Base-by-base conservation (phyloP, 2,113 vertebrate species). In the Planiliza haematocheilus region DNA sequence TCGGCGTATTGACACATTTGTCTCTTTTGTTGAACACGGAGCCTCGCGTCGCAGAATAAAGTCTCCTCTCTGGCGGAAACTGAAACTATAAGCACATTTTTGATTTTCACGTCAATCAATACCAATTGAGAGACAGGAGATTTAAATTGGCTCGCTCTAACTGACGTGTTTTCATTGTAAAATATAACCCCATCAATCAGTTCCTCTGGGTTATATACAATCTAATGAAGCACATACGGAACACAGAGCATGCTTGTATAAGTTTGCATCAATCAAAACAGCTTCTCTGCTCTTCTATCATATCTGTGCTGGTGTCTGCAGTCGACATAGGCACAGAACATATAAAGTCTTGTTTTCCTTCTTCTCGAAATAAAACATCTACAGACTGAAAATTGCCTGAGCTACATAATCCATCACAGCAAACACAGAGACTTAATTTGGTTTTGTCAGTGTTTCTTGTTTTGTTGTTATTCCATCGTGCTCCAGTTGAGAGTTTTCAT, bases 341-440 rank as follows among this genome's bases (percentile, higher is more conserved):
- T 9, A 70, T 72, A 49, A 68, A 46, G 4, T 64, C 17, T 46
- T 71, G 56, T 81, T 80, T 82, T 70, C 13, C 14, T 24, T 72
- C 49, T 48, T 51, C 12, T 12, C 13, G 38, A 20, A n/a, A 56
- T 57, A 48, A 83, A 83, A 80, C 59, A 73, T 80, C 58, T 81
- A 50, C 56, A 52, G 68, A 56, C 17, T 38, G 74, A 80, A 86
- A 87, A 86, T 77, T 81, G 81, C 78, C 68, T 38, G 20, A 70
- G 61, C 57, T 6, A 57, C 77, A 83, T 81, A 79, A 89, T 89
- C 83, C 82, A 88, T 84, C 78, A 84, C 63, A 49, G 74, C 45
- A 56, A 89, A 85, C 87, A 88, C 42, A 59, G 82, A 75, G 78
- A 88, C 83, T 86, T 89, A 77, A 90, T 90, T 89, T 84, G 81